Evolutionary conservation across 2,888 invertebrate species (phyloP), one percentile per base, ranked within the genome.

Genomic region (Neoascia interrupta): DNA sequence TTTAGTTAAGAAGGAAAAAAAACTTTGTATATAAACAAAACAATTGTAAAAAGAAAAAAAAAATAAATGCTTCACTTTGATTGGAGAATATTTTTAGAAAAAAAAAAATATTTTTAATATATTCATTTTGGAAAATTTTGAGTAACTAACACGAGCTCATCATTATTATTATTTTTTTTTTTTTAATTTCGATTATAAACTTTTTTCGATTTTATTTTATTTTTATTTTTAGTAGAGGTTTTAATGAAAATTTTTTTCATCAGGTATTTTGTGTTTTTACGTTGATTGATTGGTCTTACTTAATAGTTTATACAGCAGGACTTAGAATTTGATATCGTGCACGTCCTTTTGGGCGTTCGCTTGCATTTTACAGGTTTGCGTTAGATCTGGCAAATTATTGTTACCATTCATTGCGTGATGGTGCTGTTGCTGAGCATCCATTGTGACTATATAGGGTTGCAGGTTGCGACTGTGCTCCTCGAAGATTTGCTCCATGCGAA

Each of bases 311-410:
- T n/a, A n/a, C n/a, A n/a, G n/a, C n/a, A n/a, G 21, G 58, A 81
- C 82, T 90, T 90, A 94, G 90, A 95, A 95, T 89, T 94, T 93
- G 82, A 96, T 93, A 89, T 96, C 95, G 84, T 95, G 92, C 84
- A 96, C 94, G 88, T 96, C 96, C 84, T 95, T 96, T 84, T 96
- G 95, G 60, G 95, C 95, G 83, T 93, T 92, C 83, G 95, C 94
- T 88, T 93, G 93, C 88, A 92, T 92, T 89, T 93, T 93, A 82
- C 92, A 92, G 87, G 91, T 91, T 89, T 90, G 90, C 83, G 87
- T 90, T 82, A 88, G 84, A 83, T 85, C 83, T 34, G 84, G 84
- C 81, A 82, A 81, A 81, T 81, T 82, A 81, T 79, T 54, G 84
- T 84, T 61, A 85, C 85, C 49, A 89, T 88, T 81, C 90, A 89